Evolutionary conservation across 2,113 vertebrate species (phyloP).

Genomic region (Zosterops lateralis): DNA sequence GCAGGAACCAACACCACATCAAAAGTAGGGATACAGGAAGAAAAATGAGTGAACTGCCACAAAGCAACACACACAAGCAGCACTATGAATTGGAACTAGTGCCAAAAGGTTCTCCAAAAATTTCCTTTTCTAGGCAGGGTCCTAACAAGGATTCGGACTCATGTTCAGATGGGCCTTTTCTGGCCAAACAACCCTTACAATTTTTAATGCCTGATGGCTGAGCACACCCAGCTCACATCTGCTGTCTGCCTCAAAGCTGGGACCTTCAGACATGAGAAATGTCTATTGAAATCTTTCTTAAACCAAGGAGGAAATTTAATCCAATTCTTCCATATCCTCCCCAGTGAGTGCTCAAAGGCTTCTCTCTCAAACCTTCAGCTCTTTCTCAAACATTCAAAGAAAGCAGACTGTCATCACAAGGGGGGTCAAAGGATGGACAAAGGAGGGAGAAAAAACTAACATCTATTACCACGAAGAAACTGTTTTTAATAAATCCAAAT

Average conservation of each 20-base stretch:
- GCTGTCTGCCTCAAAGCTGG: background rate
- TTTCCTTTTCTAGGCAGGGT: background rate
- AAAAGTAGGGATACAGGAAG: fast-evolving
- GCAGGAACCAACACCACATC: background rate
- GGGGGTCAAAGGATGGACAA: background rate
- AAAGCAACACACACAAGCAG: background rate
- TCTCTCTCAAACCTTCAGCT: background rate
- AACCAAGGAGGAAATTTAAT: conserved; percentile 10
- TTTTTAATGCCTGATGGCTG: background rate
- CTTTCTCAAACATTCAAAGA: background rate
- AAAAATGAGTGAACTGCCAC: background rate
- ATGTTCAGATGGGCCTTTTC: background rate
- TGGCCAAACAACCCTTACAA: background rate
- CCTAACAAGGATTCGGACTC: background rate
- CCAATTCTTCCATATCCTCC: background rate
- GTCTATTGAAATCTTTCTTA: background rate
- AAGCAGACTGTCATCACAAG: background rate
- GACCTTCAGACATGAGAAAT: background rate
- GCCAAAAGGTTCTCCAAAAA: background rate
- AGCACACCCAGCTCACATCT: background rate
- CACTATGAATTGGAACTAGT: background rate
- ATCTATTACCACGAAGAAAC: background rate
- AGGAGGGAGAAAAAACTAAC: background rate
- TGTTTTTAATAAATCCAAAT: background rate
- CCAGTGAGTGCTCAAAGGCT: background rate